phyloP scores from a whole-genome alignment of 2,797 vertebrate genomes.

The Xerus rutilus region DNA sequence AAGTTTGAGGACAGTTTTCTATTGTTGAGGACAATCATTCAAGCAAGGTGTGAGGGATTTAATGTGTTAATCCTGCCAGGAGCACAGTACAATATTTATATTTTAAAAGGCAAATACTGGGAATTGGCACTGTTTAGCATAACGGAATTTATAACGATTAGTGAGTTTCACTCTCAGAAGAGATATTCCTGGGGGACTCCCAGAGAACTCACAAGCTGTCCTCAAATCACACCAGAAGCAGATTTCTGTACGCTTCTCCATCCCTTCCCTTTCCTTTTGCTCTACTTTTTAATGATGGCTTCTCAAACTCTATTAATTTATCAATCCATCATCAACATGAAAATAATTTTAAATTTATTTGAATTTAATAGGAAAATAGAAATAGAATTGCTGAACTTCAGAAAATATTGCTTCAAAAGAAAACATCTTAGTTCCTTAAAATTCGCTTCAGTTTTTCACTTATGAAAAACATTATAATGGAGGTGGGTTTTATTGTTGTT shows the following conservation, averaged over 20 bases:
- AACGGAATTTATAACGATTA: constrained; percentile 35
- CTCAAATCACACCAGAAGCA: background rate
- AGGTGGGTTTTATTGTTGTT: background rate
- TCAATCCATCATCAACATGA: background rate
- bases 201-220: background rate
- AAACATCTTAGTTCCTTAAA: constrained; percentile 46
- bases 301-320: constrained; percentile 29
- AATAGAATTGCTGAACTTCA: background rate
- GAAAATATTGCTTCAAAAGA: constrained; percentile 29
- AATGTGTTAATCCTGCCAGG: constrained; percentile 49
- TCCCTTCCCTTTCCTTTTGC: background rate
- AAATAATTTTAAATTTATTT: constrained; percentile 1
- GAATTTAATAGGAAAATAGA: background rate
- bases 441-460: constrained; percentile 4
- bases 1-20: constrained; percentile 14
- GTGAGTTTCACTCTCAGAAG: constrained; percentile 38
- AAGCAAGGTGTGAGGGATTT: constrained; percentile 52
- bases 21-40: constrained; percentile 10
- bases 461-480: background rate
- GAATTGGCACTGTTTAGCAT: constrained; percentile 49
- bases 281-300: background rate
- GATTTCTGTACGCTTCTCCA: background rate
- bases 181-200: background rate
- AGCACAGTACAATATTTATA: constrained; percentile 54
- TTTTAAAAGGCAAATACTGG: constrained; percentile 65